These are phyloP conservation scores for Synergus umbraculus DNA, from an alignment of 2,888 invertebrate genomes.

Conservation along the genomic window DNA sequence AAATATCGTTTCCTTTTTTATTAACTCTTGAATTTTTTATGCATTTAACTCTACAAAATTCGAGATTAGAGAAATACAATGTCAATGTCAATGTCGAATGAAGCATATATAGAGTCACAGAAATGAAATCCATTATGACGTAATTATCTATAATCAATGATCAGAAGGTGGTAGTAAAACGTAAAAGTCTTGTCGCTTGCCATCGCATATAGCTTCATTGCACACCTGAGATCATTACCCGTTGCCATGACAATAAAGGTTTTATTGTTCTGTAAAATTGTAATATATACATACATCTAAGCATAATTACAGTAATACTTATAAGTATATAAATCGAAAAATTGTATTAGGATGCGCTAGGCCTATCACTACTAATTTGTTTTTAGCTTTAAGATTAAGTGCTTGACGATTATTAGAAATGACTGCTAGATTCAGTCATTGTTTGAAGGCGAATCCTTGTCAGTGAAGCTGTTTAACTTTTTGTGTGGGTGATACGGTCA, in stretches of 20 bases:
- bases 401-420: slow-evolving; percentile 28
- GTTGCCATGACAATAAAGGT: slow-evolving; percentile 76
- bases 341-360: slow-evolving; percentile 53
- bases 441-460: slow-evolving; percentile 2
- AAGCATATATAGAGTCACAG: slow-evolving; percentile 11
- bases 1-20: slow-evolving; percentile 32
- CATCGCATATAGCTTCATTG: slow-evolving; percentile 64
- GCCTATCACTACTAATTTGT: slow-evolving; percentile 53
- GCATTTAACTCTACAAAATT: slow-evolving; percentile 52
- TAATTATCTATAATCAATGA: not conserved
- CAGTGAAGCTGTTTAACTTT: not conserved
- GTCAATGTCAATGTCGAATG: not conserved
- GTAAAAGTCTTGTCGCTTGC: slow-evolving; percentile 53
- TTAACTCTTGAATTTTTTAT: slow-evolving; percentile 45
- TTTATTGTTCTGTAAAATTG: slow-evolving; percentile 73
- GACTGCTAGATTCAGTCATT: slow-evolving; percentile 5
- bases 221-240: slow-evolving; percentile 62
- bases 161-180: slow-evolving; percentile 6
- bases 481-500: not conserved
- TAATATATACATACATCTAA: slow-evolving; percentile 58
- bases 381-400: slow-evolving; percentile 42
- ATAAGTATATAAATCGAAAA: slow-evolving; percentile 44
- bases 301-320: slow-evolving; percentile 18
- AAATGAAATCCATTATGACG: slow-evolving; percentile 7
- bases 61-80: not conserved